Evolutionary conservation across 2,888 invertebrate genomes (phyloP), one percentile per base, ranked within the genome.

Genomic region (Hirtodrosophila alboralis): DNA sequence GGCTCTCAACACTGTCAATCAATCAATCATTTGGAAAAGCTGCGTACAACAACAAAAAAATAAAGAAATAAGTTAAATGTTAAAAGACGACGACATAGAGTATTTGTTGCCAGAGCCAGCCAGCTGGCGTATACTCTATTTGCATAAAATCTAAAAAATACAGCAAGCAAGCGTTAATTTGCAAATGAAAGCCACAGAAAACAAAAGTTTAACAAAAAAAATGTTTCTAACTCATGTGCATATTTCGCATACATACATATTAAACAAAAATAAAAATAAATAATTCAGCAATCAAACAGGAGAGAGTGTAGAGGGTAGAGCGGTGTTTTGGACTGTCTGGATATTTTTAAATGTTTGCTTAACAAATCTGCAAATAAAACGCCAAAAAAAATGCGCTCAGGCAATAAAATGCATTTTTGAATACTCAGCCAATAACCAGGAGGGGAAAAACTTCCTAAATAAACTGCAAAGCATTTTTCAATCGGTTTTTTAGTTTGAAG

Each of bases 11-110:
- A n/a, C n/a, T n/a, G n/a, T n/a, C n/a, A 61, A 63, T 65, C 86
- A 62, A 86, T 84, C 87, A 80, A 77, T 84, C 84, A 80, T 65
- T 51, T 48, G 47, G 57, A 59, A 47, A 44, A 54, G 30, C 38
- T 13, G 28, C 18, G n/a, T n/a, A n/a, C 48, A 21, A 26, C 52
- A 54, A 51, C 37, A 52, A 58, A 52, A 67, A 54, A 60, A 54
- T 62, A 41, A 48, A 56, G 57, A 52, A 58, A 52, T 62, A 54
- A 60, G 57, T 62, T 44, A 48, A 56, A 59, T 54, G 65, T 67
- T 64, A 79, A 79, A 75, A 58, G 71, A 56, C 63, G 47, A 58
- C 60, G 64, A 71, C 26, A 23, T 7, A 23, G 23, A n/a, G 43
- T 52, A 13, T 12, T 37, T 48, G 47, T 62, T 18, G 16, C 5